Conservation (phyloP, 2,888 invertebrate species). For the Odontomyia ornata region DNA sequence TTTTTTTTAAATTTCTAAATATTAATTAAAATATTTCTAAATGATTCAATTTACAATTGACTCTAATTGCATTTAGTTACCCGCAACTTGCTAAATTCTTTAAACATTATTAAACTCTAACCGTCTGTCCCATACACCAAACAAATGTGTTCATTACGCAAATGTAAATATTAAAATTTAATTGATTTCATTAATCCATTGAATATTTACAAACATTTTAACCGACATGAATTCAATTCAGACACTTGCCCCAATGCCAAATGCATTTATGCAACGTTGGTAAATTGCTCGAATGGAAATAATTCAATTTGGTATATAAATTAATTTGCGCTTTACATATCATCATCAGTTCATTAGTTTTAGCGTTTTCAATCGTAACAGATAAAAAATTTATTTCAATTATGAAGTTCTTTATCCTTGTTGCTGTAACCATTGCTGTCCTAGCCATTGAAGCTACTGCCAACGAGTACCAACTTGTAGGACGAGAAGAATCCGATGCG, state of each 20-base stretch:
- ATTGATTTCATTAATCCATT: background rate
- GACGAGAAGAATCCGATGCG: background rate
- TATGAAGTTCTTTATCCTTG: conserved; percentile 17
- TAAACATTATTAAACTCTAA: background rate
- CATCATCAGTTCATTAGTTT: conserved; percentile 12
- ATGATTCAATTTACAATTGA: no score
- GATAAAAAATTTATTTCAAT: background rate
- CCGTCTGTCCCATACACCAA: background rate
- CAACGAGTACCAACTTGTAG: background rate
- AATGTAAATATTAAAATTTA: background rate
- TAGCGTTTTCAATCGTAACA: background rate
- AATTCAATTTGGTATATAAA: conserved; percentile 34
- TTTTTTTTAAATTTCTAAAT: no score
- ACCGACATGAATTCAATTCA: background rate
- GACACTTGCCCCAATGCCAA: background rate
- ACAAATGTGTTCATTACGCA: background rate
- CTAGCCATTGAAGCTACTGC: background rate
- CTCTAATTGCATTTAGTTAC: no score
- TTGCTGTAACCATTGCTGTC: background rate
- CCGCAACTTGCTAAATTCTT: no score
- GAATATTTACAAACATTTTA: background rate
- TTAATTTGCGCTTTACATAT: conserved; percentile 23
- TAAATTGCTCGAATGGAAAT: background rate
- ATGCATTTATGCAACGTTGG: background rate
- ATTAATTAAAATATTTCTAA: no score